A percentile compares a stretch with the other conserved stretches of the same genome.
Conservation (phyloP, 2,113 vertebrate genomes). For the Antechinus stuartii region DNA sequence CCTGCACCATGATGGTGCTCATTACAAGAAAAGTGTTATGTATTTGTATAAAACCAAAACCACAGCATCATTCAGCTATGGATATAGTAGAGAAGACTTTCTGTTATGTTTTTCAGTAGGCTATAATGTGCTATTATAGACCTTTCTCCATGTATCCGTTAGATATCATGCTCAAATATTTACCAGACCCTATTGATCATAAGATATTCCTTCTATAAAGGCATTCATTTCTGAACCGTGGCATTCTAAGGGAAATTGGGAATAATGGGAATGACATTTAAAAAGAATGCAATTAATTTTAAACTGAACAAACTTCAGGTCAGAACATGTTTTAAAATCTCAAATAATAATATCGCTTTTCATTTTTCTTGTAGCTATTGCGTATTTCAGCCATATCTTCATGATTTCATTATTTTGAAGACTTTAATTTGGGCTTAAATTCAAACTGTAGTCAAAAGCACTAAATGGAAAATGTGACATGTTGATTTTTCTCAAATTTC, state of each 20-base stretch:
- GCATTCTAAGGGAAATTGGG: not conserved
- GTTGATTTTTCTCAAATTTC: not conserved
- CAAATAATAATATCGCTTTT: not conserved
- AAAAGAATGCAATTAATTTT: not conserved
- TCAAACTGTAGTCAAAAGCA: conserved; percentile 34
- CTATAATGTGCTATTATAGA: conserved; percentile 18
- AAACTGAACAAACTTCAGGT: not conserved
- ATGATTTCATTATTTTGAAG: conserved; percentile 40
- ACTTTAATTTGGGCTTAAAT: conserved; percentile 44
- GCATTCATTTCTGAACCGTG: conserved; percentile 3
- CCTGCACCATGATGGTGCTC: conserved; percentile 51
- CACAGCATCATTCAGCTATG: not conserved
- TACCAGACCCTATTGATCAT: conserved; percentile 1
- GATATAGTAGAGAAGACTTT: not conserved
- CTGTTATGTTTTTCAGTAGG: conserved; percentile 27
- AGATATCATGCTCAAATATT: conserved; percentile 19
- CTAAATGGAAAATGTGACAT: conserved; percentile 47
- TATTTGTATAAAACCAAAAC: conserved; percentile 8
- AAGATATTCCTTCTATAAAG: conserved; percentile 34
- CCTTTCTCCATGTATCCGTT: conserved; percentile 20
- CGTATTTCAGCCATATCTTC: conserved; percentile 23
- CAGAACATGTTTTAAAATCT: conserved; percentile 44
- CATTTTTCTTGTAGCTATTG: conserved; percentile 45
- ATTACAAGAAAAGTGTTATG: conserved; percentile 28
- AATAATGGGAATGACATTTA: not conserved